A percentile compares a stretch with the other conserved stretches of the same genome.
phyloP scores from a whole-genome alignment of 2,797 vertebrate species.

The Anas georgica region DNA sequence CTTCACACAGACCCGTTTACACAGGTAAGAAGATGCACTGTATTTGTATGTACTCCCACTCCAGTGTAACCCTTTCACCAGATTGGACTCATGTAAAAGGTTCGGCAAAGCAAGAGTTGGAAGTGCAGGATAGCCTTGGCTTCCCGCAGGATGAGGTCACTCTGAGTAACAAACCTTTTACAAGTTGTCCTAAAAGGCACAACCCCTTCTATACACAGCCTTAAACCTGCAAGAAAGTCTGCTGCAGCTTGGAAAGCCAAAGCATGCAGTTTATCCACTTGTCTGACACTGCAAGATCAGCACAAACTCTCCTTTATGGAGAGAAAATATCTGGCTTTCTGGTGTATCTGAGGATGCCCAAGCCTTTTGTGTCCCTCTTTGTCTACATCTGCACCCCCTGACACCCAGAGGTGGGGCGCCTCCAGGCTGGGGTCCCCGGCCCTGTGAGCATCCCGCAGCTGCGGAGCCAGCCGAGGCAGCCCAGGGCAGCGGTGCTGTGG shows the following conservation, averaged over 20 bases:
- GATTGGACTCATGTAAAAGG: not conserved
- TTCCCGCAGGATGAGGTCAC: not conserved
- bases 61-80: not conserved
- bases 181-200: not conserved
- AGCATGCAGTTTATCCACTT: not conserved
- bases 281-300: not conserved
- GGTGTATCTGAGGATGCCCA: not conserved
- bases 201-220: fast-evolving
- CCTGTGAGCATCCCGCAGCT: not conserved
- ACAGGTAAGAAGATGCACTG: not conserved
- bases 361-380: not conserved
- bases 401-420: not conserved
- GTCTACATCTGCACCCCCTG: not conserved
- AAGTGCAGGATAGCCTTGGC: not conserved
- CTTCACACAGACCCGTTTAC: not conserved
- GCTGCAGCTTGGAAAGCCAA: not conserved
- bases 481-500: not conserved
- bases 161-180: not conserved
- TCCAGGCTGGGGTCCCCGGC: fast-evolving
- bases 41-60: not conserved
- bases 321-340: not conserved
- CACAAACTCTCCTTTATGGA: not conserved
- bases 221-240: not conserved
- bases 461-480: not conserved
- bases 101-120: not conserved